Evolutionary conservation across 2,888 invertebrate genomes (phyloP), one percentile per base, ranked within the genome.

Genomic region (Agrochola lota): DNA sequence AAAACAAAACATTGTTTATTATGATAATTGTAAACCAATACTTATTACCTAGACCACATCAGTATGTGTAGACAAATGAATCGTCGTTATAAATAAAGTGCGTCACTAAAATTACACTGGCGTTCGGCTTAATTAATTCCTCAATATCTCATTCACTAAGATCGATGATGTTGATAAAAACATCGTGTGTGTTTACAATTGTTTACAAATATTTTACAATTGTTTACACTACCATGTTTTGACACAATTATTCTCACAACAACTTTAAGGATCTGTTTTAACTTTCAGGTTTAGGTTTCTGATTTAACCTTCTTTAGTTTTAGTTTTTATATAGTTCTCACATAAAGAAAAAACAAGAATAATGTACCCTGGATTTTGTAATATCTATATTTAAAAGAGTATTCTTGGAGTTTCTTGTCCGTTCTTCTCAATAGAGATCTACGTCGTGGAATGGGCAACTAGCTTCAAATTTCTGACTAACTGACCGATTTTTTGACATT

Each of bases 181-280:
- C 15, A 74, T 20, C 17, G 30, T 23, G n/a, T 35, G 17, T 78
- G 17, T 35, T 43, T 62, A 43, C n/a, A n/a, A n/a, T n/a, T n/a
- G n/a, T n/a, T n/a, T 68, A 57, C 57, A 59, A 46, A 30, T 6
- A 46, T 68, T 78, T 68, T 0, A 69, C 11, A 30, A 43, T 63
- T 62, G 46, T 62, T 80, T 69, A 79, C n/a, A 66, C 20, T 59
- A 35, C 8, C 11, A 35, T 76, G 46, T 63, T 55, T 59, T 78
- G 46, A 17, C 12, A 17, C 17, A 17, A 30, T 17, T n/a, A 55
- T 35, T 77, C 12, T 66, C 23, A 23, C 71, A 72, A 49, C 1
- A 17, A 26, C 20, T 66, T 46, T 66, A 3, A n/a, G 66, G 43
- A 43, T 11, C 17, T 43, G 6, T 66, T n/a, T 23, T 15, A 35